Conservation (phyloP, 1,140 invertebrate species). For the Venturia canescens region DNA sequence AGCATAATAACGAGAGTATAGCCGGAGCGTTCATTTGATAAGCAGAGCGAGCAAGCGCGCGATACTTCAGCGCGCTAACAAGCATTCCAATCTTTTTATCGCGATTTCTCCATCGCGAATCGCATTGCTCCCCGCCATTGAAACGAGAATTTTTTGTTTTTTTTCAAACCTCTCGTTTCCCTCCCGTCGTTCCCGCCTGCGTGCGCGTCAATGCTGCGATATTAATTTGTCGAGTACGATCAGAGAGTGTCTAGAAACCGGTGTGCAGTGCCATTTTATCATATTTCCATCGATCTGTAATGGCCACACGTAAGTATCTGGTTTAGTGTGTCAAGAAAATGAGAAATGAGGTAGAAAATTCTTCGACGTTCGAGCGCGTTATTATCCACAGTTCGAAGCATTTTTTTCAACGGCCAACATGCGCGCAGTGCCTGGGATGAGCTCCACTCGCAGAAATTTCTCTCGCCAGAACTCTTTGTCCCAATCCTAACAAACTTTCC, state of each 20-base stretch:
- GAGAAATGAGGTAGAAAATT: background rate
- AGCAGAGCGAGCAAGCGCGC: background rate
- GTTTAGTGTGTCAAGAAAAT: background rate
- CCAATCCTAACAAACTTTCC: no score
- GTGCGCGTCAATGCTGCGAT: background rate
- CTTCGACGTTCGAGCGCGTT: background rate
- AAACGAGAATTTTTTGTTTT: background rate
- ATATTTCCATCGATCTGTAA: background rate
- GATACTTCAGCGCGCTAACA: background rate
- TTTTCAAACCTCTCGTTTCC: background rate
- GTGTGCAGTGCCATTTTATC: background rate
- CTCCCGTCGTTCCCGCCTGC: background rate
- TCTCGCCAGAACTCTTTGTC: no score
- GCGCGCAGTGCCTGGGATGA: no score
- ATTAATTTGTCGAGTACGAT: background rate
- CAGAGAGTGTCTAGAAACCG: background rate
- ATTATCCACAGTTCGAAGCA: no score
- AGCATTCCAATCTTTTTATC: conserved; percentile 22
- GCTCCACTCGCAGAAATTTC: no score
- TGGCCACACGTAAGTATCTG: background rate
- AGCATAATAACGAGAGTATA: background rate
- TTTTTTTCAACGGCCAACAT: no score
- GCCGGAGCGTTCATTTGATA: background rate
- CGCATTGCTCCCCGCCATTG: background rate
- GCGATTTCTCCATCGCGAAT: conserved; percentile 21